phyloP scores from a whole-genome alignment of 2,113 vertebrate species.

The Tor tambroides region DNA sequence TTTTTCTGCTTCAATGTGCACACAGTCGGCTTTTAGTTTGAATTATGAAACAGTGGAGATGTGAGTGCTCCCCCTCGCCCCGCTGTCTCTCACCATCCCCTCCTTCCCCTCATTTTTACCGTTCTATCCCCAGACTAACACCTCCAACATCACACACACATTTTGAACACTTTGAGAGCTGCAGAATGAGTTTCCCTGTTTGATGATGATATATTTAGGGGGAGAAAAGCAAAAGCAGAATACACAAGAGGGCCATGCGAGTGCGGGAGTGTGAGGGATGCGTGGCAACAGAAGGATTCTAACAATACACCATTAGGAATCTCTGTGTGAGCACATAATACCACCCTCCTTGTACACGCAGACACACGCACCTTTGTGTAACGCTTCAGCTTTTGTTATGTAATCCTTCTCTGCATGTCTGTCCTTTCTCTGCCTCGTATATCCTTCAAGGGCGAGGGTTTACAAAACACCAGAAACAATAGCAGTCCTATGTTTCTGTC shows the following conservation, averaged over 20 bases:
- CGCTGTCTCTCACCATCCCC: neutral
- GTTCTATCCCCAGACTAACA: neutral
- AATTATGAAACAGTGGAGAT: constrained; percentile 30
- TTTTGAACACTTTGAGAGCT: neutral
- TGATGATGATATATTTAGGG: constrained; percentile 15
- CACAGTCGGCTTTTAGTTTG: constrained; percentile 31
- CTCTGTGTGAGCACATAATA: neutral
- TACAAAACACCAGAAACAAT: constrained; percentile 28
- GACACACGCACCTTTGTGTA: constrained; percentile 13
- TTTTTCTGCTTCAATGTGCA: neutral
- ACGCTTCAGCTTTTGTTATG: constrained; percentile 12
- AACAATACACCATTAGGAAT: constrained; percentile 33
- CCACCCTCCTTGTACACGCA: constrained; percentile 4
- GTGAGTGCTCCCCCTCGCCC: neutral
- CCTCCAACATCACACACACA: constrained; percentile 8
- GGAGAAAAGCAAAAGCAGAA: neutral
- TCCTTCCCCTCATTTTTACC: neutral
- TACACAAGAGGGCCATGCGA: neutral
- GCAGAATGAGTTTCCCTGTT: neutral
- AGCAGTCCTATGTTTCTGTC: no score
- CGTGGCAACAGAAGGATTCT: constrained; percentile 15
- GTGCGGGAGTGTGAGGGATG: neutral
- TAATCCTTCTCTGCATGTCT: constrained; percentile 34
- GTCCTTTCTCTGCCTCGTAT: constrained; percentile 16
- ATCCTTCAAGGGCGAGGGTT: constrained; percentile 22